Base-by-base conservation (phyloP, 2,888 invertebrate species). In the Coelinius sp. region DNA sequence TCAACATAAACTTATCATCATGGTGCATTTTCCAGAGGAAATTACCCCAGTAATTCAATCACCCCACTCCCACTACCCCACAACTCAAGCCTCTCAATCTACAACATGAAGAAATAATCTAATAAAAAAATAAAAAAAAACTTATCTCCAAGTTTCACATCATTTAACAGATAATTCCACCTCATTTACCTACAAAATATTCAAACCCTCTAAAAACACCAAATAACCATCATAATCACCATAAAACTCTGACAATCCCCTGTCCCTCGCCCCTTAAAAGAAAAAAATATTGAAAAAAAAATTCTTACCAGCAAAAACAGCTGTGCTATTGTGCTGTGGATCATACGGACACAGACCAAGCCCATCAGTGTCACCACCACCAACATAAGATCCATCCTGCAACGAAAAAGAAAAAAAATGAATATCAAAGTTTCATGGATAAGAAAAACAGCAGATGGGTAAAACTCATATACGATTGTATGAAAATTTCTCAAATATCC, bases 321-420 rank as follows among this genome's bases (percentile, higher is more conserved):
- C 94, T 22, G 98, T 98, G 86, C 97, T 98, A 89, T 98, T 98
- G 89, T 98, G 97, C 76, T 93, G 92, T 3, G 98, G 98, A 88
- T 97, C 96, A 88, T 95, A 97, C 0, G 99, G 98, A 87, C 97
- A 97, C 76, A 95, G 90, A 56, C 95, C 96, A 80, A 93, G 92
- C 12, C 95, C 97, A 83, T 95, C 94, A 80, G 93, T 92, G 88
- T 96, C 96, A 78, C 91, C 91, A 74, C 90, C 87, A 80, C 89
- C 90, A 78, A 80, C 81, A 77, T 86, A 86, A 67, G 80, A 77
- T 71, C 85, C 89, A 81, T 90, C 88, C 91, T 91, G 86, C 24
- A 89, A 89, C 79, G 84, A 75, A 84, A 80, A 84, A 22, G 12
- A 63, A 53, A 38, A 64, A 66, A 53, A 63, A 56, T 69, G 65